phyloP scores from a whole-genome alignment of 2,888 invertebrate genomes.

The Heliconius aoede region DNA sequence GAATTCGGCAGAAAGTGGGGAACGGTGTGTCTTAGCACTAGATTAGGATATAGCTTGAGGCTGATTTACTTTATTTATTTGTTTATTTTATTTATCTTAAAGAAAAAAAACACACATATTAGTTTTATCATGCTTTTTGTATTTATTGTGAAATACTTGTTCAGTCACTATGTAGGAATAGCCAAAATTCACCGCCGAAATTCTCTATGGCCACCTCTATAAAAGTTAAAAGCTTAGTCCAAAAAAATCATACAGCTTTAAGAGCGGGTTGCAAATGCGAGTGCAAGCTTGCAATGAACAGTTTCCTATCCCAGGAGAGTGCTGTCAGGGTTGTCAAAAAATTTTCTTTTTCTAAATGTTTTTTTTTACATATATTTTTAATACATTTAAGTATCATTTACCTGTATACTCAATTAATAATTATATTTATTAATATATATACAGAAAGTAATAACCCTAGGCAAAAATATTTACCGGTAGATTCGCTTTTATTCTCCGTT shows the following conservation, averaged over 20 bases:
- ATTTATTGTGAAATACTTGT: slow-evolving; percentile 8
- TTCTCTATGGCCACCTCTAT: slow-evolving; percentile 68
- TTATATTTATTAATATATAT: background rate
- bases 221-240: slow-evolving; percentile 80
- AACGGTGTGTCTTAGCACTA: no score
- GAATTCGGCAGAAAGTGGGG: no score
- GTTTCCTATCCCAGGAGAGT: slow-evolving; percentile 68
- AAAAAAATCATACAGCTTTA: slow-evolving; percentile 66
- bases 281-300: slow-evolving; percentile 57
- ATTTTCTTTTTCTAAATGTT: background rate
- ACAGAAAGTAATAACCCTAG: background rate
- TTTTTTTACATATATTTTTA: background rate
- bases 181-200: slow-evolving; percentile 65
- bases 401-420: background rate
- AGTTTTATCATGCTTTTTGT: background rate
- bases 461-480: slow-evolving; percentile 62
- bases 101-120: background rate
- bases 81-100: no score
- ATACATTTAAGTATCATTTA: background rate
- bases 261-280: slow-evolving; percentile 67
- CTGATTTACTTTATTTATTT: no score
- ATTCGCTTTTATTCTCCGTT: slow-evolving; percentile 46
- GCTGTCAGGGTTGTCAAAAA: slow-evolving; percentile 12
- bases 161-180: slow-evolving; percentile 50
- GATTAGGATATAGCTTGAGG: no score